Evolutionary conservation across 2,888 invertebrate species (phyloP), one percentile per base, ranked within the genome.

Genomic region (Tinea pellionella): DNA sequence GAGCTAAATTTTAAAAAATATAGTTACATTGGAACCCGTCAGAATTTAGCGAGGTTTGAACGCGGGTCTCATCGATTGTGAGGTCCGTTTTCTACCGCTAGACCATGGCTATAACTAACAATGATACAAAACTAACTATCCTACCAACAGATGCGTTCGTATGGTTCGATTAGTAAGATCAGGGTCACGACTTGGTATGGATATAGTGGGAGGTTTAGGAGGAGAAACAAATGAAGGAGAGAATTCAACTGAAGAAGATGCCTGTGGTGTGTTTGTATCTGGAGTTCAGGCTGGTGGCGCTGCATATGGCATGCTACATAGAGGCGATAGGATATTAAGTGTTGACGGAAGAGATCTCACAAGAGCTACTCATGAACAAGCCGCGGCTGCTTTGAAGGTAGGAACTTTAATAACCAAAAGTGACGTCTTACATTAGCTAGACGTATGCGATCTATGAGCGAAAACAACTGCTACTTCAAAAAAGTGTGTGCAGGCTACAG

Each of bases 281-380:
- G 88, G 88, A 0, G 84, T 88, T 0, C 74, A 85, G 0, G 69
- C 73, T 13, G 80, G 77, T 1, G 88, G 88, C 0, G 79, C 88
- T 8, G 88, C 88, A 0, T 80, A 77, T 53, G 88, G 88, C 3
- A 82, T 87, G 76, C 69, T 91, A 42, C 88, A 92, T 77, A 89
- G 92, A 63, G 93, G 93, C 7, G 93, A 93, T 72, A 85, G 92
- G 63, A 93, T 93, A 70, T 77, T 93, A 59, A 92, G 92, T 72
- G 94, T 94, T 11, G 93, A 93, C 73, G 93, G 92, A 15, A 80
- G 90, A 19, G 93, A 94, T 73, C 78, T 95, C 53, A 87, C 92
- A 3, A 88, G 91, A 63, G 93, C 94, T 0, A 92, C 93, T 51
- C 94, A 94, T 71, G 94, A 94, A 69, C 89, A 92, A 69, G 94